These are phyloP conservation scores for Osmerus eperlanus DNA, from an alignment of 2,113 vertebrate species.

Conservation along the genomic window DNA sequence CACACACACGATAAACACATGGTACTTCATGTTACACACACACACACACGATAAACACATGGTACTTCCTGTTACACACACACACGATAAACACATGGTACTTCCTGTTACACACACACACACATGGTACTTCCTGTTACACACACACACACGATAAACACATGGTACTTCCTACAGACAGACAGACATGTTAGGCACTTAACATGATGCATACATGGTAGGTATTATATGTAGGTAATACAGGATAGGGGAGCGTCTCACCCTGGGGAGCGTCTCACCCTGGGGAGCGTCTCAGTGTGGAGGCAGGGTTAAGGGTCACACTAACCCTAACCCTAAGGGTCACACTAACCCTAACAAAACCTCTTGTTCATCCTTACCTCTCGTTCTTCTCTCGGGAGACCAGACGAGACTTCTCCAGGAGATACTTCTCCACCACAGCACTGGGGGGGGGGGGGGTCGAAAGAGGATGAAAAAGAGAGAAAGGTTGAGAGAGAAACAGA, in stretches of 20 bases:
- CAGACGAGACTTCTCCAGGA: constrained; percentile 96
- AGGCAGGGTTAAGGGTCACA: constrained; percentile 19
- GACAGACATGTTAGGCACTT: neutral
- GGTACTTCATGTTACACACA: neutral
- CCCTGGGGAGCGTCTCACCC: neutral
- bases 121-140: constrained; percentile 17
- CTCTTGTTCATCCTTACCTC: constrained; percentile 70
- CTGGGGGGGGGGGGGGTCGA: constrained; percentile 54
- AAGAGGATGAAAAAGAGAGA: neutral
- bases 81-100: constrained; percentile 25
- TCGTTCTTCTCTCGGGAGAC: constrained; percentile 97
- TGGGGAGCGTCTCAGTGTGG: constrained; percentile 17
- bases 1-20: neutral
- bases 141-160: constrained; percentile 37
- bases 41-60: constrained; percentile 24
- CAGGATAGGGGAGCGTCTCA: neutral
- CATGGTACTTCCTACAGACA: neutral
- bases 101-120: neutral
- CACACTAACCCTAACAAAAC: too few species aligned
- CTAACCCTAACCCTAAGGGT: too few species aligned
- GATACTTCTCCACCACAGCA: constrained; percentile 96
- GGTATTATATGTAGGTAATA: neutral
- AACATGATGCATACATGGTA: neutral
- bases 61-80: constrained; percentile 28
- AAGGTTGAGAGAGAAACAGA: neutral